These are phyloP conservation scores for Marisa cornuarietis DNA, from an alignment of 1,140 invertebrate species.

Conservation along the genomic window DNA sequence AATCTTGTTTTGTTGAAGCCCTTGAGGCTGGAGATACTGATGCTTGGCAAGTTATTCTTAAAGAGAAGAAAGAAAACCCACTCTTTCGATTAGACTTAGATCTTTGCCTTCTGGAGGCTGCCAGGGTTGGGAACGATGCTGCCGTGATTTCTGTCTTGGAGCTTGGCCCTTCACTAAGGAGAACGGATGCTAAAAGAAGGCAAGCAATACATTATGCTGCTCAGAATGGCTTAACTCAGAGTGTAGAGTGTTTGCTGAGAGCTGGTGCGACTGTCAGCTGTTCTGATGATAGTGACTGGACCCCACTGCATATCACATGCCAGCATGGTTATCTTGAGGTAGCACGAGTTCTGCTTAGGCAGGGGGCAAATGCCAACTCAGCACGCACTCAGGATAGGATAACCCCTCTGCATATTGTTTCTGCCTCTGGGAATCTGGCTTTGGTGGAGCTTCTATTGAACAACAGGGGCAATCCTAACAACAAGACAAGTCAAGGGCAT, in stretches of 20 bases:
- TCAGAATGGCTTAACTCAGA: neutral
- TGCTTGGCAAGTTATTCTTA: neutral
- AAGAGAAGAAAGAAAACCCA: neutral
- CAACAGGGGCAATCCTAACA: slow-evolving; percentile 2
- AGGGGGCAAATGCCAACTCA: neutral
- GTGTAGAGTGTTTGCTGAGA: neutral
- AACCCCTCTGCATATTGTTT: slow-evolving; percentile 6
- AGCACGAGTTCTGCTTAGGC: neutral
- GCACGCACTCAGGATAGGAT: neutral
- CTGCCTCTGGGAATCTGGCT: neutral
- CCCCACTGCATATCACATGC: slow-evolving; percentile 12
- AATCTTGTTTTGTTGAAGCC: no score
- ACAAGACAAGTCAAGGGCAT: neutral
- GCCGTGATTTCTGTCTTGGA: slow-evolving; percentile 7
- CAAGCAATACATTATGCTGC: slow-evolving; percentile 16
- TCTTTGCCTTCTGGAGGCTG: slow-evolving; percentile 6
- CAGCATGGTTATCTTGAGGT: neutral
- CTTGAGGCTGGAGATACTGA: no score
- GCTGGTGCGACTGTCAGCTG: slow-evolving; percentile 6
- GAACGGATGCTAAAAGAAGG: neutral
- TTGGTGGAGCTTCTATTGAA: neutral
- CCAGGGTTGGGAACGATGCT: neutral
- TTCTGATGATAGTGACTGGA: neutral
- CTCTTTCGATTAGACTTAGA: neutral
- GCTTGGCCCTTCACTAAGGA: neutral